Base-by-base conservation (phyloP, 2,113 vertebrate species). In the Balaeniceps rex region DNA sequence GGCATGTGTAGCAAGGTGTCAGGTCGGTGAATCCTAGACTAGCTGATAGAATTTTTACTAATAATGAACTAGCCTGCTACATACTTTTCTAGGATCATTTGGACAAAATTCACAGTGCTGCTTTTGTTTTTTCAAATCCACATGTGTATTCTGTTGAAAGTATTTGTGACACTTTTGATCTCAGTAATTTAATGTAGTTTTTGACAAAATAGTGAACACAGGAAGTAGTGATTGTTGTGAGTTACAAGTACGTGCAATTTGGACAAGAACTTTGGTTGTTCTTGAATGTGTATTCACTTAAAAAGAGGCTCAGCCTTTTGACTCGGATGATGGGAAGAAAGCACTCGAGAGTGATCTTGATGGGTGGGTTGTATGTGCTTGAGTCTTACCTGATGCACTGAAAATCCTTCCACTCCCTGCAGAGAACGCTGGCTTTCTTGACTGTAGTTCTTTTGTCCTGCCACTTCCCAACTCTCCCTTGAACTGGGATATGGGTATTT, bases 291-390 rank as follows among this genome's bases (percentile, higher is more conserved):
- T 42, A 10, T 83, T 68, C 14, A 26, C 47, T 76, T 44, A 34
- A 77, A 61, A 76, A 40, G 36, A 65, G 49, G 12, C 6, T 96
- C 46, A 82, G 34, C 44, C 49, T 86, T 85, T 86, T 36, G 68
- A 8, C 54, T 49, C 0, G 0, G 5, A 25, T 44, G 40, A 44
- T 12, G 60, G 0, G 5, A 63, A 74, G 46, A 36, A n/a, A 26
- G 22, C 14, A 6, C 11, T 28, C 1, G 0, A 18, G 47, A 15
- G 44, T 14, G 42, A 51, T 61, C 26, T 24, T 44, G 42, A 26
- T 38, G 12, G 19, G 24, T 36, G 31, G 25, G 36, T 19, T 93
- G 31, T 69, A 23, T 0, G 6, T 55, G 16, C 40, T 28, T 19
- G 29, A 36, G 40, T 83, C 63, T 86, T 69, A 14, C 12, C 42